These are phyloP conservation scores for Trichopoda pennipes DNA, from an alignment of 2,888 invertebrate species.

Conservation along the genomic window DNA sequence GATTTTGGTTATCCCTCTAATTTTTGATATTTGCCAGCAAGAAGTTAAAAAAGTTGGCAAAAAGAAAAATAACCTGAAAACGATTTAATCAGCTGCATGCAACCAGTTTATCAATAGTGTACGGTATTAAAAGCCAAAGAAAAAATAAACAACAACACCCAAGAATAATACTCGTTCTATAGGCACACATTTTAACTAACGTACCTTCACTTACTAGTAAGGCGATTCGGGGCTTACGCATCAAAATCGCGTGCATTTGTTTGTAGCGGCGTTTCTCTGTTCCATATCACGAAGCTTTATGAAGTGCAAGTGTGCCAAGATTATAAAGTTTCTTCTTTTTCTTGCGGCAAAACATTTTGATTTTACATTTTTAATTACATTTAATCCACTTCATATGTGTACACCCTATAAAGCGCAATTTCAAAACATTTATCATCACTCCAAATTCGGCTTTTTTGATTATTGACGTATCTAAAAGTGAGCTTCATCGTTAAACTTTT, in stretches of 20 bases:
- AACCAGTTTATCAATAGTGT: slow-evolving; percentile 65
- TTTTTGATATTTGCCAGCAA: slow-evolving; percentile 22
- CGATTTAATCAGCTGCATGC: slow-evolving; percentile 57
- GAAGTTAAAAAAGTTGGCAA: background rate
- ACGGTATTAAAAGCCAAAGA: slow-evolving; percentile 14
- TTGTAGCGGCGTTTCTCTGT: slow-evolving; percentile 3
- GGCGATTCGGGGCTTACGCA: slow-evolving; percentile 51
- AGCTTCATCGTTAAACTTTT: no score
- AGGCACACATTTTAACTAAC: slow-evolving; percentile 18
- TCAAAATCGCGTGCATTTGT: slow-evolving; percentile 6
- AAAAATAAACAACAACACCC: slow-evolving; percentile 18
- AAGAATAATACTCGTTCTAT: slow-evolving; percentile 38
- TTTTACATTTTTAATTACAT: no score
- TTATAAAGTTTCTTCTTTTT: slow-evolving; percentile 53
- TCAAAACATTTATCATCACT: no score
- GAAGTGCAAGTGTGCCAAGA: slow-evolving; percentile 40
- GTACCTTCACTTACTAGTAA: background rate
- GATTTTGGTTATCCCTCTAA: no score
- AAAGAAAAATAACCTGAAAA: slow-evolving; percentile 46
- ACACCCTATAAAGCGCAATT: slow-evolving; percentile 13
- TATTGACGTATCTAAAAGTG: no score
- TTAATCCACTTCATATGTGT: slow-evolving; percentile 15
- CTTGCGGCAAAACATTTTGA: background rate
- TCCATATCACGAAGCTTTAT: slow-evolving; percentile 23
- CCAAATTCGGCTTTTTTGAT: no score